phyloP scores from a whole-genome alignment of 2,113 vertebrate genomes.

The Porphyrio hochstetteri region DNA sequence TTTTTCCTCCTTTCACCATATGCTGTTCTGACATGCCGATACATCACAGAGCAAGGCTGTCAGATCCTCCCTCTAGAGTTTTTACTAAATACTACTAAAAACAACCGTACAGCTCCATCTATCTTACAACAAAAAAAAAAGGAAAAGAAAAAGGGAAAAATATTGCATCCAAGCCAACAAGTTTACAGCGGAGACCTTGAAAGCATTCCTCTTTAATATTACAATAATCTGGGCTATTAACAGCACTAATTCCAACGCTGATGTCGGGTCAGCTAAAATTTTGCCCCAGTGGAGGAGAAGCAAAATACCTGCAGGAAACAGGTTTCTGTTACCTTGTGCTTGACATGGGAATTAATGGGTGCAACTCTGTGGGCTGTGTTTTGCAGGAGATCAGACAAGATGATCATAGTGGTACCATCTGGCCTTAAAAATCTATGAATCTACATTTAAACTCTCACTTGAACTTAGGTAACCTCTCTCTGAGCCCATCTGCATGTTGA shows the following conservation, averaged over 20 bases:
- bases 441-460: constrained; percentile 8
- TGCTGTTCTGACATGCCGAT: constrained; percentile 24
- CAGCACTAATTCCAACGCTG: neutral
- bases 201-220: neutral
- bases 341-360: neutral
- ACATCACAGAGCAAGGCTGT: neutral
- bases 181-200: neutral
- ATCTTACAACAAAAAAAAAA: neutral
- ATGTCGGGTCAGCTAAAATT: neutral
- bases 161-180: neutral
- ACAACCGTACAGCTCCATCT: neutral
- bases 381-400: neutral
- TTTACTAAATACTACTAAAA: neutral
- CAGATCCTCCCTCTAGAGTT: neutral
- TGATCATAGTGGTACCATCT: neutral
- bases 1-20: neutral
- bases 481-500: constrained; percentile 14
- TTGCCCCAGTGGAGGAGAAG: neutral
- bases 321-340: neutral
- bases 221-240: neutral
- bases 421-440: neutral
- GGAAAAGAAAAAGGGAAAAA: no score
- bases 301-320: neutral
- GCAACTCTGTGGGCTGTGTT: neutral
- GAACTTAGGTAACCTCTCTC: constrained; percentile 25